Base-by-base conservation (phyloP, 2,113 vertebrate species). In the Cryptotis parvus region DNA sequence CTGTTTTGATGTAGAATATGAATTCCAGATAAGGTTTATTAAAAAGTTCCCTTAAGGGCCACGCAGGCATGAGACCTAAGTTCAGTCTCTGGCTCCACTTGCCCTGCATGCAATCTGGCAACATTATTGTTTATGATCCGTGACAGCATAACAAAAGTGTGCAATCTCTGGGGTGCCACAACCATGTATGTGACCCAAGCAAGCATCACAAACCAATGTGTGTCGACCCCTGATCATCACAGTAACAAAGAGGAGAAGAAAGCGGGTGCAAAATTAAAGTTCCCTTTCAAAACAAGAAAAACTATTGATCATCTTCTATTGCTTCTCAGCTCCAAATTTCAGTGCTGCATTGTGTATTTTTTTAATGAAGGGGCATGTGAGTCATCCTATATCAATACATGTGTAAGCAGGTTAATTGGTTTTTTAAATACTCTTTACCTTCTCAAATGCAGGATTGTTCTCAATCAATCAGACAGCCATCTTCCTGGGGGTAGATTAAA, bases 351-450 rank as follows among this genome's bases (percentile, higher is more conserved):
- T 24, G 22, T 33, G 27, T 41, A 75, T 58, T 27, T 90, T 83
- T 76, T 74, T 74, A 76, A 81, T 9, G 31, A 35, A 87, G 16
- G n/a, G 41, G 11, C 12, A 37, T 6, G 3, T 26, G 26, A 80
- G 80, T 63, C 15, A 2, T 83, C 45, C 52, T 61, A 4, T 74
- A 63, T 52, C 73, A 65, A 41, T 74, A 37, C 11, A 1, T 55
- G 37, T 55, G 33, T 29, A 58, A 58, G 31, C 90, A 58, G 37
- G 45, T 89, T 94, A 58, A 92, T 63, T 84, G 77, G 68, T 45
- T 89, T 89, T n/a, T 76, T 77, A 84, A 88, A 82, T n/a, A 75
- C 9, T 76, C 69, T 84, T 94, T 90, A 35, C 84, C 89, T 95
- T 93, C 45, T 76, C 6, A 29, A 86, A 93, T 27, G 52, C 26